phyloP scores from a whole-genome alignment of 2,797 vertebrate species.

The Tarsius wallacei region DNA sequence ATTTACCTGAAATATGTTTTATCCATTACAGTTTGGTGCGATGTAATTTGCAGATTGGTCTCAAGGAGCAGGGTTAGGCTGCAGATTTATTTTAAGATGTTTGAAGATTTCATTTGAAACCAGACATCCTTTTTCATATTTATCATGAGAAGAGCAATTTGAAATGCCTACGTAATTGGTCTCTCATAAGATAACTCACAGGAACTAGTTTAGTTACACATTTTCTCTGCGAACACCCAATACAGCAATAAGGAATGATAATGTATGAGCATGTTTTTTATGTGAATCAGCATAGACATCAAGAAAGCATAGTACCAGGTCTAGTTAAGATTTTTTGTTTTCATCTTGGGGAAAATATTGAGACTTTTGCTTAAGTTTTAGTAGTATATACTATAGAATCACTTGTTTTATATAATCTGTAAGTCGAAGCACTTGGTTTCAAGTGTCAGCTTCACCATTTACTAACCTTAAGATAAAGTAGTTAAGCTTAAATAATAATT shows the following conservation, averaged over 20 bases:
- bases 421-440: neutral
- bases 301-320: neutral
- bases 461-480: neutral
- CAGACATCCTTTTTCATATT: slow-evolving; percentile 18
- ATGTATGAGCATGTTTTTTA: neutral
- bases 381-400: neutral
- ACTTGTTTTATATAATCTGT: slow-evolving; percentile 12
- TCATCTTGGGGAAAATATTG: neutral
- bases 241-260: neutral
- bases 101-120: slow-evolving; percentile 12
- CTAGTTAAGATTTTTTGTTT: neutral
- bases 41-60: slow-evolving; percentile 61
- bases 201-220: neutral
- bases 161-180: neutral
- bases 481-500: slow-evolving; percentile 21
- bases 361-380: neutral
- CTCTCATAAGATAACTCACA: neutral
- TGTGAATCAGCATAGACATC: neutral
- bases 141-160: slow-evolving; percentile 38
- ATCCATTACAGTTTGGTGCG: slow-evolving; percentile 43
- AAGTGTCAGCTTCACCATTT: neutral
- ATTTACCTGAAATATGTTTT: slow-evolving; percentile 50
- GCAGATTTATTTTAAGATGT: slow-evolving; percentile 47
- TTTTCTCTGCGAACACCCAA: neutral
- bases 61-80: slow-evolving; percentile 15